Evolutionary conservation across 2,797 vertebrate genomes (phyloP), one percentile per base, ranked within the genome.

Genomic region (Neopelma chrysocephalum): DNA sequence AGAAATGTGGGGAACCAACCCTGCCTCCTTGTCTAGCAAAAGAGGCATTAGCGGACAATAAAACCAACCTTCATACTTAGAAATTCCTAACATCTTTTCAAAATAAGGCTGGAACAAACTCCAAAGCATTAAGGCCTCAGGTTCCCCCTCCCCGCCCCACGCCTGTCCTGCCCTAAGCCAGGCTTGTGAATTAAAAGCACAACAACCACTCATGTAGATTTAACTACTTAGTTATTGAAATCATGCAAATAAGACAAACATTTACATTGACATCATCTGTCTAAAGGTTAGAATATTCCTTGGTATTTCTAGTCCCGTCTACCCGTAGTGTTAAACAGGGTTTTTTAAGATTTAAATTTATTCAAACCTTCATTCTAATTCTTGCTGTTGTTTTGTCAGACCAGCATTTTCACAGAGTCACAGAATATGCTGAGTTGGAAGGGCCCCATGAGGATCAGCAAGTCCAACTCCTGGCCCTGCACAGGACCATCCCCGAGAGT

Each of bases 41-140:
- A 87, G 72, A 78, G 34, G 16, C 64, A 27, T 80, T 76, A 86
- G 70, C 5, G 19, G 83, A 82, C 27, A 83, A 89, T 73, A 96
- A 96, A 96, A 18, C 6, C 50, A 96, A 86, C 38, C 15, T 73
- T 77, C 54, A 81, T 38, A 18, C 78, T 70, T 77, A 77, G 86
- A 69, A 96, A 95, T 90, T 94, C 94, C 94, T 81, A 89, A 32
- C 2, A n/a, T 90, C 78, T 91, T 94, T 92, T 97, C 78, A 93
- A 87, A 95, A 93, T 21, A 27, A 14, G 29, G 43, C 70, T 97
- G 64, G 89, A 91, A 51, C 8, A 56, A 73, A 73, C 65, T 92
- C 51, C 23, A 77, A 87, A 61, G 32, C 22, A 58, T 29, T 75
- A 61, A 45, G 12, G 38, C 31, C 22, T 90, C 58, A 62, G 68